Conservation (phyloP, 1,140 invertebrate genomes). For the Aradophagus sp. region DNA sequence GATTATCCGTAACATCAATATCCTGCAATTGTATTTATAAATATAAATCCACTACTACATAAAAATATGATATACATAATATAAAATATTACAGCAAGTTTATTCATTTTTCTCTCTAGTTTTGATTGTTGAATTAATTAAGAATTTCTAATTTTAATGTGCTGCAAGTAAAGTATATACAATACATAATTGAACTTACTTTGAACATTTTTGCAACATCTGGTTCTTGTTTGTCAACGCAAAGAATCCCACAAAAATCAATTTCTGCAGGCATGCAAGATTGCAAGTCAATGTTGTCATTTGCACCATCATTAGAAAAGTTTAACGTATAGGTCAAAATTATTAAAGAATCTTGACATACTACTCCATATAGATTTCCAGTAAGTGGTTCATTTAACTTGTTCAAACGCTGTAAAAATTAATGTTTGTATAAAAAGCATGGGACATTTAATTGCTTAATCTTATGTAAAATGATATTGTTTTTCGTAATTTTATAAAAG, state of each 20-base stretch:
- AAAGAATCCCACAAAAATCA: slow-evolving; percentile 83
- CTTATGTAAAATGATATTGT: too few species aligned
- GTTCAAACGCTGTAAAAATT: slow-evolving; percentile 77
- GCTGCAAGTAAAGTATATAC: not conserved
- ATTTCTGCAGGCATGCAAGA: slow-evolving; percentile 82
- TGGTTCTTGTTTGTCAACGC: slow-evolving; percentile 76
- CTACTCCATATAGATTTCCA: slow-evolving; percentile 83
- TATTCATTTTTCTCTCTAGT: too few species aligned
- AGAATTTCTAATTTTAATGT: too few species aligned
- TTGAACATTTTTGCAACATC: slow-evolving; percentile 79
- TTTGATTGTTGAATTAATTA: too few species aligned
- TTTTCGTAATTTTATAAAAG: too few species aligned
- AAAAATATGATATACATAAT: slow-evolving; percentile 1
- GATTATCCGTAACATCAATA: slow-evolving; percentile 85
- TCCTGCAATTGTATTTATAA: slow-evolving; percentile 71
- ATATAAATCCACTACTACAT: not conserved
- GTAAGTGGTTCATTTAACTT: slow-evolving; percentile 76
- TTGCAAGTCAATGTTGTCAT: slow-evolving; percentile 77
- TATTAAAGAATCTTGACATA: slow-evolving; percentile 81
- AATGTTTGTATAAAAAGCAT: too few species aligned
- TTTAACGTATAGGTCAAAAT: slow-evolving; percentile 78
- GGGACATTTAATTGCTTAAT: too few species aligned
- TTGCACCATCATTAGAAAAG: slow-evolving; percentile 76
- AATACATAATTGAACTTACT: slow-evolving; percentile 63
- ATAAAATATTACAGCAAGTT: not conserved